These are phyloP conservation scores for Rhadinocentrus ornatus DNA, from an alignment of 2,797 vertebrate species.

Conservation along the genomic window DNA sequence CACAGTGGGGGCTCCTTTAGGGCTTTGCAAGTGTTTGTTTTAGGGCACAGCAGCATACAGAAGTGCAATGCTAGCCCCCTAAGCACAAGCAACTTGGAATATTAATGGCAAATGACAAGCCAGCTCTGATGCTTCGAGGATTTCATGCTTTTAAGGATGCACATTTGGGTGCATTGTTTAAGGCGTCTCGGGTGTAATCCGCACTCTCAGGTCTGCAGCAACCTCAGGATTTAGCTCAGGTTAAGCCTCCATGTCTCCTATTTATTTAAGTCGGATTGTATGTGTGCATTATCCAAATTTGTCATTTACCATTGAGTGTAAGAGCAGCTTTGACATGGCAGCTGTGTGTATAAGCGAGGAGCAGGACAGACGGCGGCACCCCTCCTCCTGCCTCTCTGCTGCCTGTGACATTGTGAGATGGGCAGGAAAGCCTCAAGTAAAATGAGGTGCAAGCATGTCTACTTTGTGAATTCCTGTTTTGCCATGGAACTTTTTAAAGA, in stretches of 20 bases:
- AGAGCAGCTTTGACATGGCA: constrained; percentile 79
- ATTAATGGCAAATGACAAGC: constrained; percentile 85
- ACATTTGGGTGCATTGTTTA: constrained; percentile 86
- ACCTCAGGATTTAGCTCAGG: constrained; percentile 80
- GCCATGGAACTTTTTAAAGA: constrained; percentile 73
- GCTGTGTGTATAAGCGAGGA: constrained; percentile 69
- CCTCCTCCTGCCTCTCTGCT: constrained; percentile 66
- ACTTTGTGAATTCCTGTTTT: constrained; percentile 75
- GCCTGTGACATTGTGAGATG: constrained; percentile 72
- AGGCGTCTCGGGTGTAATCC: constrained; percentile 83
- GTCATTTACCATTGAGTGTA: constrained; percentile 80
- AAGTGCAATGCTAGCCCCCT: constrained; percentile 68
- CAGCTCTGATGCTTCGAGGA: constrained; percentile 80
- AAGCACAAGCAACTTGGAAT: constrained; percentile 78
- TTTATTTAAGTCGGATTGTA: constrained; percentile 80
- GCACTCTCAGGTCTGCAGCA: constrained; percentile 78
- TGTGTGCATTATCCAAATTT: constrained; percentile 84
- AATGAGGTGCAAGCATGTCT: constrained; percentile 78
- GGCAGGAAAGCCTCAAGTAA: constrained; percentile 77
- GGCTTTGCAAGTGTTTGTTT: constrained; percentile 77
- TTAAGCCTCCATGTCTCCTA: constrained; percentile 82
- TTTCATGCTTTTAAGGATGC: constrained; percentile 84
- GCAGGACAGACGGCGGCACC: constrained; percentile 73
- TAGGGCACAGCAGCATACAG: constrained; percentile 71
- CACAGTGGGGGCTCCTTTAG: constrained; percentile 75